These are phyloP conservation scores for Lepeophtheirus nordmannii DNA, from an alignment of 2,888 invertebrate genomes.

Conservation along the genomic window DNA sequence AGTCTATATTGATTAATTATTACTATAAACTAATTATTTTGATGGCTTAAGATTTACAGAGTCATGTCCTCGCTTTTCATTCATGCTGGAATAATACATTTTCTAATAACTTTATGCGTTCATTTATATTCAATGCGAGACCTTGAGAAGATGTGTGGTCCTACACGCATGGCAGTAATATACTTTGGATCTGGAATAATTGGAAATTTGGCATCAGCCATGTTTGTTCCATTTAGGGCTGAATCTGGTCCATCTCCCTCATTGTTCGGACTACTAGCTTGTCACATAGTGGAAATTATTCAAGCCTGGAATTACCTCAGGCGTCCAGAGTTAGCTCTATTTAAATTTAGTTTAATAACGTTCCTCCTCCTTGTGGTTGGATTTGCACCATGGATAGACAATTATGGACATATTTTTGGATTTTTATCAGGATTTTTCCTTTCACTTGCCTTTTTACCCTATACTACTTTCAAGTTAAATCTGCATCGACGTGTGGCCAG, in stretches of 20 bases:
- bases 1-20: not conserved
- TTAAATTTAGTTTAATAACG: slow-evolving; percentile 57
- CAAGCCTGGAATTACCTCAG: slow-evolving; percentile 78
- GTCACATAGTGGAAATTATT: slow-evolving; percentile 75
- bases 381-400: slow-evolving; percentile 89
- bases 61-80: slow-evolving; percentile 89
- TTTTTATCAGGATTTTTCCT: slow-evolving; percentile 82
- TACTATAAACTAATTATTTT: not conserved
- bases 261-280: slow-evolving; percentile 85
- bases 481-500: slow-evolving; percentile 49
- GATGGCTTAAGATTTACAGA: slow-evolving; percentile 48
- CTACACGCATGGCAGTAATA: slow-evolving; percentile 73
- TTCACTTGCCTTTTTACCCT: slow-evolving; percentile 83
- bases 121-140: slow-evolving; percentile 89
- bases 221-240: slow-evolving; percentile 65
- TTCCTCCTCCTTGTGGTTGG: slow-evolving; percentile 64
- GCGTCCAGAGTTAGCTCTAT: slow-evolving; percentile 63
- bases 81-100: slow-evolving; percentile 87
- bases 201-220: slow-evolving; percentile 89
- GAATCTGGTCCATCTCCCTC: slow-evolving; percentile 95
- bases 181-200: slow-evolving; percentile 87
- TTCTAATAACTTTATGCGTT: slow-evolving; percentile 67
- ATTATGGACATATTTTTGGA: slow-evolving; percentile 91
- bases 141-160: slow-evolving; percentile 85
- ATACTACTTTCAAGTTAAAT: slow-evolving; percentile 77